Conservation (phyloP, 2,113 vertebrate genomes). For the Atractosteus spatula region DNA sequence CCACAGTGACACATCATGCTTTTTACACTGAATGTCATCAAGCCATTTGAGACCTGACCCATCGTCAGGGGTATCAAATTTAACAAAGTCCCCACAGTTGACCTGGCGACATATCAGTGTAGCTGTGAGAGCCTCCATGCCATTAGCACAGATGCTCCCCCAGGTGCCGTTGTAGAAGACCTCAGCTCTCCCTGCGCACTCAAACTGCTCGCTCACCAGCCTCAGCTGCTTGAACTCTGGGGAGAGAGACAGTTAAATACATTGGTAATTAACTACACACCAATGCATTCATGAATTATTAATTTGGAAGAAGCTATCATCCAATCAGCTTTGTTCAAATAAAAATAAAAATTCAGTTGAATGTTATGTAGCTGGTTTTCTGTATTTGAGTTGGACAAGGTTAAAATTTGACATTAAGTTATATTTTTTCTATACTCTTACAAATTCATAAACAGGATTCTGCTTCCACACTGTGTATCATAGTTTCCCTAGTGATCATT, state of each 20-base stretch:
- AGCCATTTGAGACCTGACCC: slow-evolving; percentile 34
- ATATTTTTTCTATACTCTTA: too few species aligned
- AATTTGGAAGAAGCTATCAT: too few species aligned
- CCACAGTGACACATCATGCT: slow-evolving; percentile 36
- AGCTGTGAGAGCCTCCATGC: slow-evolving; percentile 17
- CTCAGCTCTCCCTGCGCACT: background rate
- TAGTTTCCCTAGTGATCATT: background rate
- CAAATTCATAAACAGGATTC: too few species aligned
- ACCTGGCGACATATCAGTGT: slow-evolving; percentile 41
- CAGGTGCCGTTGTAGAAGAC: slow-evolving; percentile 21
- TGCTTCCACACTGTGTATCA: too few species aligned
- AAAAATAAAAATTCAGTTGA: too few species aligned
- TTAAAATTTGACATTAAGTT: too few species aligned
- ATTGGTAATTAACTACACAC: background rate
- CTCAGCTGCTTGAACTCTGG: slow-evolving; percentile 7
- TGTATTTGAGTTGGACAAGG: too few species aligned
- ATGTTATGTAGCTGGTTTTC: too few species aligned
- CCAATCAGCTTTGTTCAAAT: too few species aligned
- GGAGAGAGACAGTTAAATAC: background rate
- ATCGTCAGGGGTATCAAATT: background rate
- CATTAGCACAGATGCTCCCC: slow-evolving; percentile 34
- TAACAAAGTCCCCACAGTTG: slow-evolving; percentile 40
- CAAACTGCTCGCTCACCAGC: slow-evolving; percentile 3
- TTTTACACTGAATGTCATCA: slow-evolving; percentile 33
- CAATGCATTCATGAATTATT: too few species aligned